These are phyloP conservation scores for Gobio occitaniae DNA, from an alignment of 2,797 vertebrate genomes.

Conservation along the genomic window DNA sequence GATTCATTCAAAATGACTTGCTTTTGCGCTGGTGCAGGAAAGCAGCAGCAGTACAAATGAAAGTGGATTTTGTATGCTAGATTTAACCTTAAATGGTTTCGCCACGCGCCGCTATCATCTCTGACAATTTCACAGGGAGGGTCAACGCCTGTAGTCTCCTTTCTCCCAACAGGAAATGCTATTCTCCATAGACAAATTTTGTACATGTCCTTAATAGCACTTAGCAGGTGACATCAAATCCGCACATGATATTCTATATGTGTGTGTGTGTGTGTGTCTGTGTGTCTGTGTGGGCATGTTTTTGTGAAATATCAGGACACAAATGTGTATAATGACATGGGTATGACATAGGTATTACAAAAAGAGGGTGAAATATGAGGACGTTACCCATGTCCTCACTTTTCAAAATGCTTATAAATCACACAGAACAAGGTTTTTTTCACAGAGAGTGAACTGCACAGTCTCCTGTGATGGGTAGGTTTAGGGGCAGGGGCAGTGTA, in stretches of 20 bases:
- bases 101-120: constrained; percentile 54
- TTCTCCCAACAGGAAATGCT: constrained; percentile 53
- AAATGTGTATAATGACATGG: too few relatives aligned
- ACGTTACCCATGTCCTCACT: too few relatives aligned
- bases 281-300: too few relatives aligned
- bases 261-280: too few relatives aligned
- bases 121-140: constrained; percentile 46
- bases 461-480: too few relatives aligned
- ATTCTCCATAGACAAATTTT: constrained; percentile 52
- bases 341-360: too few relatives aligned
- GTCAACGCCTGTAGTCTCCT: constrained; percentile 40
- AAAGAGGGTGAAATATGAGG: too few relatives aligned
- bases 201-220: constrained; percentile 40
- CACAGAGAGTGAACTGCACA: too few relatives aligned
- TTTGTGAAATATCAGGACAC: too few relatives aligned
- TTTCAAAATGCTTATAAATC: too few relatives aligned
- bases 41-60: constrained; percentile 59
- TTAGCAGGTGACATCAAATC: constrained; percentile 33
- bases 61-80: constrained; percentile 67
- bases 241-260: not conserved
- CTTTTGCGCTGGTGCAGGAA: constrained; percentile 51
- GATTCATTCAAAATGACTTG: constrained; percentile 58
- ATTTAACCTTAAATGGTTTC: constrained; percentile 67
- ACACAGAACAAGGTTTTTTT: too few relatives aligned
- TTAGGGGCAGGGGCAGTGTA: too few relatives aligned